A percentile compares a stretch with the other conserved stretches of the same genome.
phyloP scores from a whole-genome alignment of 2,888 invertebrate species.

The Eubasilissa splendida region DNA sequence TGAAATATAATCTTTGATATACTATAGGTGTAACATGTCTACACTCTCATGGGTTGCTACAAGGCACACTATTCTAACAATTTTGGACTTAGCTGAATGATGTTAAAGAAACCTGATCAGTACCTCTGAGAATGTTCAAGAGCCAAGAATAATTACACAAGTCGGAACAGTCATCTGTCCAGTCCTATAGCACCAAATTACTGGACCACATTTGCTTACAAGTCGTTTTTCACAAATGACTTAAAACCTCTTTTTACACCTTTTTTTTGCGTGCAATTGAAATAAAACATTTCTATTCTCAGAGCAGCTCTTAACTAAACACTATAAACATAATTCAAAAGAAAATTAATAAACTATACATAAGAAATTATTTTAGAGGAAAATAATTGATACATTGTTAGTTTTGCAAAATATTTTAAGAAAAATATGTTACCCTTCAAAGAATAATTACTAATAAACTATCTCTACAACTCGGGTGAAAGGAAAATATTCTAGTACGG shows the following conservation, averaged over 20 bases:
- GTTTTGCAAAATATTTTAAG: conserved; percentile 48
- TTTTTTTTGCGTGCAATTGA: conserved; percentile 40
- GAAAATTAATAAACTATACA: conserved; percentile 31
- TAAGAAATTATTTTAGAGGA: conserved; percentile 19
- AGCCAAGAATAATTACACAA: conserved; percentile 9
- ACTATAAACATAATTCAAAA: conserved; percentile 44
- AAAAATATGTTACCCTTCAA: conserved; percentile 53
- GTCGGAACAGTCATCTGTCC: conserved; percentile 22
- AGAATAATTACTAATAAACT: conserved; percentile 42
- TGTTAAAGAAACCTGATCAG: conserved; percentile 37
- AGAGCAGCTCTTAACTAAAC: conserved; percentile 47
- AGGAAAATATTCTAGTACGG: conserved; percentile 29
- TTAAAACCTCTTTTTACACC: background rate
- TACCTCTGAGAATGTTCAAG: conserved; percentile 46
- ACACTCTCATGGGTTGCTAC: conserved; percentile 52
- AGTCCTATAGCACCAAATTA: conserved; percentile 41
- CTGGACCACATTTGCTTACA: conserved; percentile 36
- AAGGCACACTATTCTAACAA: conserved; percentile 59
- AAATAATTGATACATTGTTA: conserved; percentile 49
- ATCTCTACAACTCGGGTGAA: conserved; percentile 40
- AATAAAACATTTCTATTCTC: conserved; percentile 50
- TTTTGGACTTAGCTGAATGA: conserved; percentile 57
- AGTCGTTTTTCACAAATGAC: conserved; percentile 34
- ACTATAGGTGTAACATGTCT: conserved; percentile 52
- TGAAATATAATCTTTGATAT: conserved; percentile 54